These are phyloP conservation scores for Orthosia gracilis DNA, from an alignment of 2,888 invertebrate genomes.

Conservation along the genomic window DNA sequence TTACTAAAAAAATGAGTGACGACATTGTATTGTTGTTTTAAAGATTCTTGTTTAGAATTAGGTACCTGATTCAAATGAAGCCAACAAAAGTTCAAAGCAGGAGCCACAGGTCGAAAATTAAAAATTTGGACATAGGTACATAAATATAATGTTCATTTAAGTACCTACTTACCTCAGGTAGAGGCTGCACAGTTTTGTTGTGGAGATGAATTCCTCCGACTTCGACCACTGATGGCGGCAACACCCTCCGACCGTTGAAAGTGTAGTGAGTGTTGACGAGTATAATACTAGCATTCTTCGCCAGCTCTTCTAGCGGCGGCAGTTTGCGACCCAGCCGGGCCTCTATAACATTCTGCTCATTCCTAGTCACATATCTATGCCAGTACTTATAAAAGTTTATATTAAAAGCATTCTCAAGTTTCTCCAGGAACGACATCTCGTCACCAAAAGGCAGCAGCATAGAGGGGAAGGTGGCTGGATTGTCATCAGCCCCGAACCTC, in stretches of 20 bases:
- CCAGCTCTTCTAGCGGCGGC: slow-evolving; percentile 80
- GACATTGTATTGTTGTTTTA: slow-evolving; percentile 1
- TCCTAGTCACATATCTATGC: slow-evolving; percentile 72
- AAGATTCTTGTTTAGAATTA: background rate
- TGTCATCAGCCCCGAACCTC: slow-evolving; percentile 81
- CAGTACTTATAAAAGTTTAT: slow-evolving; percentile 67
- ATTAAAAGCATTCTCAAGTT: slow-evolving; percentile 83
- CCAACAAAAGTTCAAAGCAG: background rate
- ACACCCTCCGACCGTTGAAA: slow-evolving; percentile 81
- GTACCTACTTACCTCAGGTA: slow-evolving; percentile 73
- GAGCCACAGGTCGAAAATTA: background rate
- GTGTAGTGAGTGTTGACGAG: slow-evolving; percentile 87
- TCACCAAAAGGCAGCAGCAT: slow-evolving; percentile 74
- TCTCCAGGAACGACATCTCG: slow-evolving; percentile 82
- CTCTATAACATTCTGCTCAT: slow-evolving; percentile 77
- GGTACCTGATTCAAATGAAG: background rate
- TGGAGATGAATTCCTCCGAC: slow-evolving; percentile 89
- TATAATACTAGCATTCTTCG: slow-evolving; percentile 84
- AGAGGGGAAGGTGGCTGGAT: slow-evolving; percentile 82
- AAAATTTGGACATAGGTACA: slow-evolving; percentile 3
- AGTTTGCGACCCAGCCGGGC: slow-evolving; percentile 76
- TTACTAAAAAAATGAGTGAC: background rate
- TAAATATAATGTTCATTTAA: slow-evolving; percentile 35
- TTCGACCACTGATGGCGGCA: slow-evolving; percentile 87
- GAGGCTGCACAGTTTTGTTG: slow-evolving; percentile 66